A percentile compares a stretch with the other conserved stretches of the same genome.
Evolutionary conservation across 2,113 vertebrate genomes (phyloP).

Genomic region (Dromaius novaehollandiae): DNA sequence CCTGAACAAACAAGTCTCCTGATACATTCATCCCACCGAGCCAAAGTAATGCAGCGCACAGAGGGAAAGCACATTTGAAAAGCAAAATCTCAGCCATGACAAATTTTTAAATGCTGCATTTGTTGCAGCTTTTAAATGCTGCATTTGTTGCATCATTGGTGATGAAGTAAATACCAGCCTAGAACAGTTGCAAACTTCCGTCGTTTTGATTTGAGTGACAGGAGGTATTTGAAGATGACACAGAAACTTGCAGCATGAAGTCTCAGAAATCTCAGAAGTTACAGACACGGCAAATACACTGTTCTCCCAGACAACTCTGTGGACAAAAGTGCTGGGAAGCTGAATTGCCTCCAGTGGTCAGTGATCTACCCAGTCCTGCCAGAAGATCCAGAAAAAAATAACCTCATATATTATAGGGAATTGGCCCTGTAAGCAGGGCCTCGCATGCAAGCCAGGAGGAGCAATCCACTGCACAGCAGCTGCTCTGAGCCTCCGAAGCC

Average conservation of each 20-base stretch:
- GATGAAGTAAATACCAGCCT: background rate
- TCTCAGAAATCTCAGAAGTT: background rate
- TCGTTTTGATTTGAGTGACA: background rate
- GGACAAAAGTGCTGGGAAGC: background rate
- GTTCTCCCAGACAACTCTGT: background rate
- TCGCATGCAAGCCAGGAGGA: background rate
- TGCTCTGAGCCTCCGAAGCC: background rate
- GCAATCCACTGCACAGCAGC: background rate
- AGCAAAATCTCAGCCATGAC: background rate
- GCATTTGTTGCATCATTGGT: accelerated
- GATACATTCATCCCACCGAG: background rate
- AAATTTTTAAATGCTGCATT: accelerated
- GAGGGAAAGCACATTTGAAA: background rate
- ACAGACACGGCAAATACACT: background rate
- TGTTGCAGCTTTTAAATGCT: accelerated
- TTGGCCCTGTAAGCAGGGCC: background rate
- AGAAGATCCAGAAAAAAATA: background rate
- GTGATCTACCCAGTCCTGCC: background rate
- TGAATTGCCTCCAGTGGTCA: background rate
- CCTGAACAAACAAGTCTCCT: background rate
- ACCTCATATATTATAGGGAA: accelerated
- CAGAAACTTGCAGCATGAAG: too few relatives aligned
- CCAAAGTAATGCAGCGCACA: background rate
- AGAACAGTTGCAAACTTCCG: background rate
- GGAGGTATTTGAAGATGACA: background rate